Evolutionary conservation across 2,888 invertebrate genomes (phyloP).

Genomic region (Athalia cordata): DNA sequence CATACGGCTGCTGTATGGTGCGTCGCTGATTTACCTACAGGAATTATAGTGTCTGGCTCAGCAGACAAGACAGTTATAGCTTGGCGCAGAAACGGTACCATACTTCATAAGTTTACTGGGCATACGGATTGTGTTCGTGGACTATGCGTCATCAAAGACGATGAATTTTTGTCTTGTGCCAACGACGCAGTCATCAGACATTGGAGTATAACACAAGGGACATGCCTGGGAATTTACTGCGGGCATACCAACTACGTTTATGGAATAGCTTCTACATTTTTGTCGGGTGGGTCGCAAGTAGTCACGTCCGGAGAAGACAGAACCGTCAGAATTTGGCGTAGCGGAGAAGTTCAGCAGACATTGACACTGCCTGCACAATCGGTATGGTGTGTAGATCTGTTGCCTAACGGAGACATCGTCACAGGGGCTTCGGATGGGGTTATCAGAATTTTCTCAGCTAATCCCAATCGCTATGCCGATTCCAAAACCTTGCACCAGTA

Average conservation of each 20-base stretch:
- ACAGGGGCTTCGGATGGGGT: slow-evolving; percentile 87
- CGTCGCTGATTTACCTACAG: slow-evolving; percentile 76
- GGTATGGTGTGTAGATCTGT: slow-evolving; percentile 89
- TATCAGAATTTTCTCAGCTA: slow-evolving; percentile 89
- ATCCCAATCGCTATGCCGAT: slow-evolving; percentile 82
- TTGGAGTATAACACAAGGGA: slow-evolving; percentile 87
- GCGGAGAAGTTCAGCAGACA: slow-evolving; percentile 79
- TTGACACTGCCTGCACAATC: slow-evolving; percentile 89
- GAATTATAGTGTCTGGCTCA: slow-evolving; percentile 86
- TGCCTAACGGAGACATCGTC: slow-evolving; percentile 92
- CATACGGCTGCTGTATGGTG: slow-evolving; percentile 94
- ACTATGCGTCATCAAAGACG: slow-evolving; percentile 81
- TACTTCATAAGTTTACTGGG: slow-evolving; percentile 76
- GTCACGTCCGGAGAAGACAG: slow-evolving; percentile 94
- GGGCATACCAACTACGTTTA: slow-evolving; percentile 95
- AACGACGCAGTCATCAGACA: slow-evolving; percentile 93
- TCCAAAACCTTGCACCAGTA: slow-evolving; percentile 79
- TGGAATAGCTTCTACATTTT: slow-evolving; percentile 65
- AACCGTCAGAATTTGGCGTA: slow-evolving; percentile 87
- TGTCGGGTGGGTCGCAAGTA: slow-evolving; percentile 78
- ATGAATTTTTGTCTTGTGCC: slow-evolving; percentile 90
- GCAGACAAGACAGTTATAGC: slow-evolving; percentile 94
- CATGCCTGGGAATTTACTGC: slow-evolving; percentile 84
- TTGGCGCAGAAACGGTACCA: slow-evolving; percentile 83
- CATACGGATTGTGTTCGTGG: slow-evolving; percentile 95